phyloP scores from a whole-genome alignment of 2,113 vertebrate species.

The Myiopsitta monachus region DNA sequence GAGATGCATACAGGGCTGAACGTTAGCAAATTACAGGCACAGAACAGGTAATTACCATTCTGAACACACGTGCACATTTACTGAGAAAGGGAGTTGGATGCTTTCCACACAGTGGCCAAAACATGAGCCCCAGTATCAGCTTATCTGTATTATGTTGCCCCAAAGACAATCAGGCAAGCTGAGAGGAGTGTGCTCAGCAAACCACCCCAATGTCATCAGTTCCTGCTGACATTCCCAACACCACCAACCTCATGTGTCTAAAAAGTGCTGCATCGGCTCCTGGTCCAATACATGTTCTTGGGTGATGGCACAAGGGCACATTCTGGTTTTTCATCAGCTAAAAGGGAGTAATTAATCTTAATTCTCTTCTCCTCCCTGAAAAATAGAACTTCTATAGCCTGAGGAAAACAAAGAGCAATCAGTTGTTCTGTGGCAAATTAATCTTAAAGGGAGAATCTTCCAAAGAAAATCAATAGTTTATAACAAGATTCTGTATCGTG shows the following conservation, averaged over 20 bases:
- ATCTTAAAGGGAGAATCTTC: slow-evolving; percentile 43
- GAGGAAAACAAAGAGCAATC: slow-evolving; percentile 17
- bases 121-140: neutral
- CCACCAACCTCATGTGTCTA: neutral
- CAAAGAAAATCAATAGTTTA: slow-evolving; percentile 43
- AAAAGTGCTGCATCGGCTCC: neutral
- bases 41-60: neutral
- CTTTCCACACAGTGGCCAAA: neutral
- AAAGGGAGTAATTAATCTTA: slow-evolving; percentile 50
- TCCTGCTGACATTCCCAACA: neutral
- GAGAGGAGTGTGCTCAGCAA: neutral
- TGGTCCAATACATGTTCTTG: neutral
- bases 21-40: neutral
- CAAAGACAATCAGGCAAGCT: neutral
- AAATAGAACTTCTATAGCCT: neutral
- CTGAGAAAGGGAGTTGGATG: neutral
- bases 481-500: neutral
- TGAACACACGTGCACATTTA: rapidly evolving
- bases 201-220: neutral
- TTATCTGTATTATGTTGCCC: neutral
- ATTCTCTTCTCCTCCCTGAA: slow-evolving; percentile 1
- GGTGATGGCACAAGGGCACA: slow-evolving; percentile 24
- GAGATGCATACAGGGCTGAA: neutral
- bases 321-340: slow-evolving; percentile 23
- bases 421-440: slow-evolving; percentile 39